Percentiles rank a stretch among this genome's conserved stretches.
These are phyloP conservation scores for Cheilosia grossa DNA, from an alignment of 2,888 invertebrate species.

Conservation along the genomic window DNA sequence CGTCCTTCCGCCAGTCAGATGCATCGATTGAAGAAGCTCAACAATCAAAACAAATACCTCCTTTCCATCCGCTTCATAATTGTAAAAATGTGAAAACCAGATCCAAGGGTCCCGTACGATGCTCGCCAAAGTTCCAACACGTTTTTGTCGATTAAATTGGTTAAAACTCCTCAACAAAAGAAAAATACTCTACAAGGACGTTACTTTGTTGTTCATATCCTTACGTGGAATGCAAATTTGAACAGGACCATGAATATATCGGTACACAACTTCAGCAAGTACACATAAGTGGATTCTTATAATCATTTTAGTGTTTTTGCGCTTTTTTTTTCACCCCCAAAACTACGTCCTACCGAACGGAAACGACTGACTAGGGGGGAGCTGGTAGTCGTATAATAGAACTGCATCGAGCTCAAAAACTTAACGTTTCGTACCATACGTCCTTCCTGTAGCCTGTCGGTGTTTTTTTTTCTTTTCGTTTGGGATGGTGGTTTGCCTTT, in stretches of 20 bases:
- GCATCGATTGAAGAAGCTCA: conserved; percentile 5
- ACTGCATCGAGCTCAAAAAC: conserved; percentile 68
- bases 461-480: conserved; percentile 4
- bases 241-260: conserved; percentile 69
- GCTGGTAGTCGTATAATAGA: conserved; percentile 49
- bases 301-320: conserved; percentile 61
- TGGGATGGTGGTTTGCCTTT: conserved; percentile 63
- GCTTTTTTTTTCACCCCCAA: conserved; percentile 5
- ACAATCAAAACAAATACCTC: conserved; percentile 27
- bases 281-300: conserved; percentile 70
- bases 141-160: conserved; percentile 72
- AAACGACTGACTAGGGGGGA: conserved; percentile 24
- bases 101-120: conserved; percentile 9
- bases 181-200: conserved; percentile 56
- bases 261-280: conserved; percentile 63
- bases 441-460: conserved; percentile 37
- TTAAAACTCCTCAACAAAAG: conserved; percentile 68
- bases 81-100: background rate
- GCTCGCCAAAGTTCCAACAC: conserved; percentile 58
- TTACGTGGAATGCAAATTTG: conserved; percentile 59
- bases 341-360: background rate
- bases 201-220: conserved; percentile 66
- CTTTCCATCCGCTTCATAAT: background rate
- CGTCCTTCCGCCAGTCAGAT: background rate
- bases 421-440: conserved; percentile 60